Evolutionary conservation across 64 coral and sea anemone species (phyloP).

Genomic region (Montipora foliosa): DNA sequence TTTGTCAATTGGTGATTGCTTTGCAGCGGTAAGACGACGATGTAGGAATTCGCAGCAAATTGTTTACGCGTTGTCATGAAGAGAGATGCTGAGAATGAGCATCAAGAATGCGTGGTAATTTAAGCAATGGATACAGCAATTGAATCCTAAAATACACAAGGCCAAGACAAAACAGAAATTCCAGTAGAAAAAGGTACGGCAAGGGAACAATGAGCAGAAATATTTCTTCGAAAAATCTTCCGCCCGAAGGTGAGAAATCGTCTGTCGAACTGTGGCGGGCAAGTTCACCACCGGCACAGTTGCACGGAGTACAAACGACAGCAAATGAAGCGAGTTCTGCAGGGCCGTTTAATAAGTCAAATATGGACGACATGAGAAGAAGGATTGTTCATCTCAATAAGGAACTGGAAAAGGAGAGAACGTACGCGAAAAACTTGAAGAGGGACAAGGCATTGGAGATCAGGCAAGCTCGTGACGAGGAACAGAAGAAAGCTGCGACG

Average conservation of each 20-base stretch:
- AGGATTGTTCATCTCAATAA: slow-evolving; percentile 89
- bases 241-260: slow-evolving; percentile 44
- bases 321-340: slow-evolving; percentile 19
- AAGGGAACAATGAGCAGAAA: slow-evolving; percentile 58
- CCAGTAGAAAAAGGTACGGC: not conserved
- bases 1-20: not conserved
- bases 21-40: no score
- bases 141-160: slow-evolving; percentile 1
- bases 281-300: slow-evolving; percentile 39
- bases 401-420: slow-evolving; percentile 86
- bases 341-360: not conserved
- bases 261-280: slow-evolving; percentile 16
- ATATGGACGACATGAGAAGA: slow-evolving; percentile 76
- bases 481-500: slow-evolving; percentile 67
- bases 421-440: slow-evolving; percentile 66
- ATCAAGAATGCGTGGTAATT: slow-evolving; percentile 21
- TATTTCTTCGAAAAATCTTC: slow-evolving; percentile 45
- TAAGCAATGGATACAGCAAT: not conserved
- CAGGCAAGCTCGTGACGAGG: slow-evolving; percentile 82
- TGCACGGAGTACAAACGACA: not conserved
- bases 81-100: not conserved
- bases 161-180: not conserved
- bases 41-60: not conserved
- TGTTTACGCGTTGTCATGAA: slow-evolving; percentile 61
- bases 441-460: slow-evolving; percentile 89